Conservation (phyloP, 1,140 invertebrate species). For the Sycophila sp. region DNA sequence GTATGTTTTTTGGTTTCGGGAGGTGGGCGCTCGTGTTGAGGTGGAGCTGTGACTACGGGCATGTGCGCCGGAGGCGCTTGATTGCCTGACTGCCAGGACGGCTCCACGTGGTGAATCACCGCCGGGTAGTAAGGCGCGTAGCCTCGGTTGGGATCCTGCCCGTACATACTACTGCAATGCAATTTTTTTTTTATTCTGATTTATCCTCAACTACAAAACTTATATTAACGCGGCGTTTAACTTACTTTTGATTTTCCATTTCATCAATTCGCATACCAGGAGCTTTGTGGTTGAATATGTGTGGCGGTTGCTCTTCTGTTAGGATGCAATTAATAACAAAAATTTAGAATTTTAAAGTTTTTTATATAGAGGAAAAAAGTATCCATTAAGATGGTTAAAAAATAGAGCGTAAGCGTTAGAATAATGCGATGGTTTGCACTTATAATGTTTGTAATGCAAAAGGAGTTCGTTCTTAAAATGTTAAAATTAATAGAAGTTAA, state of each 20-base stretch:
- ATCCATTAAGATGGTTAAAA: no score
- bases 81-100: conserved; percentile 48
- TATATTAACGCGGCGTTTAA: conserved; percentile 3
- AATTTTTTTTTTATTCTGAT: background rate
- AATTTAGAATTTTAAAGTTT: no score
- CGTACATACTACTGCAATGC: conserved; percentile 16
- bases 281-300: conserved; percentile 76
- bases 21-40: background rate
- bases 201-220: background rate
- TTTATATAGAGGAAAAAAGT: no score
- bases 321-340: no score
- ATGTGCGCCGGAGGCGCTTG: conserved; percentile 19
- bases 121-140: conserved; percentile 47
- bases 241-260: conserved; percentile 63
- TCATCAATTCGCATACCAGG: conserved; percentile 68
- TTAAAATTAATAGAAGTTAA: no score
- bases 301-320: conserved; percentile 48
- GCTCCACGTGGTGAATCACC: conserved; percentile 35
- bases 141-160: conserved; percentile 44
- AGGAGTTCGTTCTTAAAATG: no score
- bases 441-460: no score
- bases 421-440: no score
- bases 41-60: background rate
- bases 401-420: no score
- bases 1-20: background rate